Evolutionary conservation across 2,888 invertebrate species (phyloP), one percentile per base, ranked within the genome.

Genomic region (Hydrotaea cyrtoneurina): DNA sequence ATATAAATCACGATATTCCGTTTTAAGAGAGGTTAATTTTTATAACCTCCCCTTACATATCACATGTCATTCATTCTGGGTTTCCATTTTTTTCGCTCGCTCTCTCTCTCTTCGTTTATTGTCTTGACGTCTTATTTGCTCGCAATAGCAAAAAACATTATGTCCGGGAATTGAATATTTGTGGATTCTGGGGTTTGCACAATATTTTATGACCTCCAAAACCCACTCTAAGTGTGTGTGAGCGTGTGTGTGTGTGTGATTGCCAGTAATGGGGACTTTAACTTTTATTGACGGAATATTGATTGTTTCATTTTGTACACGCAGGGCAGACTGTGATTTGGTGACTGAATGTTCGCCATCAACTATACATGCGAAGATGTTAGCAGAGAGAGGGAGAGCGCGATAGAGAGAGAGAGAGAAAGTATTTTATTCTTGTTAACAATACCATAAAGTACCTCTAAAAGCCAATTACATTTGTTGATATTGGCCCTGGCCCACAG

Each of bases 1-100:
- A 80, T 77, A 85, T 85, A 85, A 85, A 85, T 85, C 82, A 80
- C 76, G 78, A 66, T 73, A 81, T 84, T 81, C 75, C 69, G 7
- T 15, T 69, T 46, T 64, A 43, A 36, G 39, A 73, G 85, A 82
- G 76, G 85, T 85, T 85, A 85, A 85, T 82, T 82, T 85, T 85
- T 80, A 85, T 80, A 85, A 85, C 79, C 82, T 71, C 15, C 74
- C 53, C n/a, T 59, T 21, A 26, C 59, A 66, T 43, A 66, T 36
- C 39, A 43, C 66, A 66, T 66, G 43, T 46, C 69, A 3, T 69
- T 46, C 69, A 3, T 69, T 69, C 7, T 31, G 31, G 2, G 3
- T 4, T 31, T 31, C 3, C 66, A 21, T 66, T 43, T 21, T 66
- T 39, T 0, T 17, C 17, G 10, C 36, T 36, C 10, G 17, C 15